phyloP scores from a whole-genome alignment of 2,797 vertebrate genomes.

The Sebastiscus tertius region DNA sequence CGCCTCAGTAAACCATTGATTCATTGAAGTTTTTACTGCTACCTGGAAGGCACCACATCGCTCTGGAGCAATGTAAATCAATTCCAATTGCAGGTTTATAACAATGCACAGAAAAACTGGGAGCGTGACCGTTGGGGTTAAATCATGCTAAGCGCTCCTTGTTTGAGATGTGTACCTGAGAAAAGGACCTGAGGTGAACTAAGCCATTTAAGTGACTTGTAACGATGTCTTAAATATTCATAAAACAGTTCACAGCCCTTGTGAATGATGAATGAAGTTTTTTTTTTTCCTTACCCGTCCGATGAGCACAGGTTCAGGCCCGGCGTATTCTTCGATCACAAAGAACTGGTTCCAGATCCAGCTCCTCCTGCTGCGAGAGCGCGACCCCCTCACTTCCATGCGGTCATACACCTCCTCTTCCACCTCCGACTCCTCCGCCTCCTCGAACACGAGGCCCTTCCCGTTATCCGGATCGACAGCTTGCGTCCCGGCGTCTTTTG shows the following conservation, averaged over 20 bases:
- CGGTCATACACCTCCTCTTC: constrained; percentile 36
- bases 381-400: constrained; percentile 61
- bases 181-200: constrained; percentile 40
- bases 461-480: constrained; percentile 56
- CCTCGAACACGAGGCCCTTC: constrained; percentile 82
- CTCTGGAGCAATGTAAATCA: constrained; percentile 63
- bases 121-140: constrained; percentile 34
- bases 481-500: constrained; percentile 63
- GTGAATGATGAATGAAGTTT: constrained; percentile 51
- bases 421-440: constrained; percentile 72
- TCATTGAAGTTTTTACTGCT: constrained; percentile 67
- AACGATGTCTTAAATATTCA: constrained; percentile 51
- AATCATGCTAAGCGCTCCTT: constrained; percentile 38
- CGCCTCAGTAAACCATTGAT: constrained; percentile 71
- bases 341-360: constrained; percentile 99
- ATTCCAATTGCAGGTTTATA: constrained; percentile 70
- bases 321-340: constrained; percentile 93
- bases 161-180: constrained; percentile 17
- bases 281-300: constrained; percentile 87
- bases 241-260: constrained; percentile 45
- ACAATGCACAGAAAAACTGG: constrained; percentile 16
- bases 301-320: constrained; percentile 93
- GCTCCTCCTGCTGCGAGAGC: constrained; percentile 89
- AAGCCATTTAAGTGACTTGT: constrained; percentile 46
- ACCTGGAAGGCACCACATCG: constrained; percentile 58